phyloP scores from a whole-genome alignment of 2,888 invertebrate species.

The Diogma glabrata region DNA sequence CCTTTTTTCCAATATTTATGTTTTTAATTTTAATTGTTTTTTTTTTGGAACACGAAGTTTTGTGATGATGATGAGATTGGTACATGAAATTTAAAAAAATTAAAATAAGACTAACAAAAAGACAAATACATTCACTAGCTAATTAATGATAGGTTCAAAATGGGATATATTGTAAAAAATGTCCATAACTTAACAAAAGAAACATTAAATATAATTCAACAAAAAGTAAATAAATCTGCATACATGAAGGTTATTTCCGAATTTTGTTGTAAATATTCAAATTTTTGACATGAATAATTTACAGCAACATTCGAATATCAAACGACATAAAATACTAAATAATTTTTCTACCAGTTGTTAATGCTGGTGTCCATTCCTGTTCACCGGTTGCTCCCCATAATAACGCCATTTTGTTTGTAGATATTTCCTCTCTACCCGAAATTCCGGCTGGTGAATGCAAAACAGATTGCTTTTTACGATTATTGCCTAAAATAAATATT shows the following conservation, averaged over 20 bases:
- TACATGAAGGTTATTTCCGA: too few species aligned
- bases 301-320: too few species aligned
- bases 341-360: constrained; percentile 67
- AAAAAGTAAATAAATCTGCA: too few species aligned
- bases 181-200: too few species aligned
- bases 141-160: background rate
- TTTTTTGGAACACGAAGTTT: background rate
- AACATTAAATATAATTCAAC: too few species aligned
- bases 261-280: too few species aligned
- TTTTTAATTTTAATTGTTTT: constrained; percentile 8
- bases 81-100: constrained; percentile 6
- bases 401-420: constrained; percentile 48
- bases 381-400: constrained; percentile 94
- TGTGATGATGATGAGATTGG: constrained; percentile 10
- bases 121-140: background rate
- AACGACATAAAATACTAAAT: background rate
- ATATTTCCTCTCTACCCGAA: constrained; percentile 25
- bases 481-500: too few species aligned
- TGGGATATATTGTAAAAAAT: background rate
- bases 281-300: too few species aligned
- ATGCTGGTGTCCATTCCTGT: constrained; percentile 93
- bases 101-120: constrained; percentile 2
- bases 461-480: constrained; percentile 10
- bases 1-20: constrained; percentile 21
- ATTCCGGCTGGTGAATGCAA: constrained; percentile 20